A percentile compares a stretch with the other conserved stretches of the same genome.
These are phyloP conservation scores for Eupeodes corollae DNA, from an alignment of 1,140 invertebrate species.

Conservation along the genomic window DNA sequence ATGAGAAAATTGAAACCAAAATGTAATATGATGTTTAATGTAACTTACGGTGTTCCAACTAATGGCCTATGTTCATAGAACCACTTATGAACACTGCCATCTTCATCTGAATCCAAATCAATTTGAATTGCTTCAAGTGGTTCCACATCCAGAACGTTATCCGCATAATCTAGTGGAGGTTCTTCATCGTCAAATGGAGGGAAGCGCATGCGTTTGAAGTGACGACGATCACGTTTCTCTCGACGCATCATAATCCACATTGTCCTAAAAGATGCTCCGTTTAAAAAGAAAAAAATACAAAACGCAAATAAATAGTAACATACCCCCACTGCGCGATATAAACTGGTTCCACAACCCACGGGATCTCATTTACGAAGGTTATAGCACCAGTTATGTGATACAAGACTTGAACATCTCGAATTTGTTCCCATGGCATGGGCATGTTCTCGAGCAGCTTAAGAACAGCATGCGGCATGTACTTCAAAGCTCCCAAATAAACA, in stretches of 20 bases:
- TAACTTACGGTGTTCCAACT: conserved; percentile 64
- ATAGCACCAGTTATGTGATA: conserved; percentile 99
- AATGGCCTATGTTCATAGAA: conserved; percentile 98
- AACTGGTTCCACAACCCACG: conserved; percentile 98
- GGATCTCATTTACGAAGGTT: conserved; percentile 99
- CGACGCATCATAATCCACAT: conserved; percentile 99
- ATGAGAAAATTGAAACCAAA: background rate
- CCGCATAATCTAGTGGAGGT: conserved; percentile 97
- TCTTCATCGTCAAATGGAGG: conserved; percentile 99
- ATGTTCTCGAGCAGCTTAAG: conserved; percentile 98
- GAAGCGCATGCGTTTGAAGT: conserved; percentile 99
- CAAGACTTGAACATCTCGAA: conserved; percentile 91
- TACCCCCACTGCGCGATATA: conserved; percentile 99
- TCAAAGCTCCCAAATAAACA: conserved; percentile 94
- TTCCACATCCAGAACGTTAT: conserved; percentile 98
- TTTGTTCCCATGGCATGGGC: conserved; percentile 99
- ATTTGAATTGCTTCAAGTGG: conserved; percentile 98
- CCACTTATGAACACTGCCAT: conserved; percentile 83
- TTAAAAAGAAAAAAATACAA: background rate
- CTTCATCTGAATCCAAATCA: conserved; percentile 93
- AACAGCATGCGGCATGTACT: conserved; percentile 99
- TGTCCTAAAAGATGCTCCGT: conserved; percentile 48
- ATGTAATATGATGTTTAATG: background rate
- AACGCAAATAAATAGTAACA: conserved; percentile 19
- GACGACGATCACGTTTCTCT: conserved; percentile 95